Base-by-base conservation (phyloP, 2,888 invertebrate species). In the Automeris io region DNA sequence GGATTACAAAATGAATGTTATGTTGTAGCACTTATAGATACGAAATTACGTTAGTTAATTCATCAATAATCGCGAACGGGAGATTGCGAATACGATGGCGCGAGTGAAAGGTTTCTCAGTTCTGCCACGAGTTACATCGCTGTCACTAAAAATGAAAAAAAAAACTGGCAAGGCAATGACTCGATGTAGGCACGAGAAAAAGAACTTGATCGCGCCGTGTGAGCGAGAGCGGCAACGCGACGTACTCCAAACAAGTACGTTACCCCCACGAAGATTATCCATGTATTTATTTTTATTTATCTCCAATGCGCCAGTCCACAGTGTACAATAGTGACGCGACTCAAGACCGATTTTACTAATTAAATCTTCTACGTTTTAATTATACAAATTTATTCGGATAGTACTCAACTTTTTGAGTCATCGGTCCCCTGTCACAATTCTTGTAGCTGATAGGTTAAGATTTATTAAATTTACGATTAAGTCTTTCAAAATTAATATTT, bases 231-330 rank as follows among this genome's bases (percentile, higher is more conserved):
- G 68, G 54, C 43, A 71, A 77, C 75, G 51, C 59, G 68, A 55
- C 43, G 57, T 48, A 54, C 65, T 65, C 68, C 73, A 64, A 80
- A 82, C 79, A 83, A 85, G 85, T 82, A 76, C 82, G 79, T 80
- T 85, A 83, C 83, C 85, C 83, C 85, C 83, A 63, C 82, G 76
- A 76, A 76, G 82, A 77, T 75, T 66, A 76, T 74, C 65, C 55
- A 61, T 57, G 54, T 64, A 69, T 75, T 73, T 76, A 73, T 73
- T 71, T 72, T 73, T 75, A 73, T 74, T 73, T 75, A 67, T 69
- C 58, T 65, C 53, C 53, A 50, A 56, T 61, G 62, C 48, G 60
- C 67, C 64, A 63, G 54, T 52, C 57, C 58, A 50, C 40, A 42
- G 42, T n/a, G n/a, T n/a, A n/a, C n/a, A n/a, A n/a, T n/a, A n/a